Evolutionary conservation across 2,888 invertebrate genomes (phyloP), one percentile per base, ranked within the genome.

Genomic region (Pyrrhosoma nymphula): DNA sequence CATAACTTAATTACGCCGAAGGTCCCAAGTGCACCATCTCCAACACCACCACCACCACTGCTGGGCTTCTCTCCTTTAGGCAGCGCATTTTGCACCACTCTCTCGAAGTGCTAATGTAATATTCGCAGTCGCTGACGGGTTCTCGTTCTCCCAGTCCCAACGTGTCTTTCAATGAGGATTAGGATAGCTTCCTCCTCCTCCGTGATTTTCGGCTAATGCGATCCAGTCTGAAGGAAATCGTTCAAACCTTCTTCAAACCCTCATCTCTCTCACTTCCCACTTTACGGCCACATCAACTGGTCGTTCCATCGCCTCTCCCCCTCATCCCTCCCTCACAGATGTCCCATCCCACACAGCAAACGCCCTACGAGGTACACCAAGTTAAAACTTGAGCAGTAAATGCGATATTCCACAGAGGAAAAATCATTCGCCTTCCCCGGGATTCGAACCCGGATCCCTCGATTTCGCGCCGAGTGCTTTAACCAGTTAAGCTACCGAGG

Each of bases 221-320:
- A 82, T 82, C 82, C 35, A 82, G 30, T 82, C 35, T 35, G 35
- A 14, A 82, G 30, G 82, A 82, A 82, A 82, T 35, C 82, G 82
- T 26, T 82, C 82, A 30, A 60, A 60, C 60, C 60, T 60, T 60
- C 60, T 20, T 60, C 18, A 12, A 60, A 82, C 82, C 35, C 82
- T 82, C 35, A 23, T 12, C 82, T 82, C 82, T 16, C 82, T 14
- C 30, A 14, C 35, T 35, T 30, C 82, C 35, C 82, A 35, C 35
- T 82, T 82, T 82, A 82, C 82, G 82, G 35, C 82, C 82, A 82
- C 82, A 82, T 82, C 82, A 82, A 82, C 82, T 82, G 82, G 35
- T 82, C 35, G 30, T 82, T 82, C 82, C 69, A 69, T 8, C 12
- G 2, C 82, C 82, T 69, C 82, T 30, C 35, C 16, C 35, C 14